Base-by-base conservation (phyloP, 92 coral and sea anemone species). In the Pocillopora meandrina region DNA sequence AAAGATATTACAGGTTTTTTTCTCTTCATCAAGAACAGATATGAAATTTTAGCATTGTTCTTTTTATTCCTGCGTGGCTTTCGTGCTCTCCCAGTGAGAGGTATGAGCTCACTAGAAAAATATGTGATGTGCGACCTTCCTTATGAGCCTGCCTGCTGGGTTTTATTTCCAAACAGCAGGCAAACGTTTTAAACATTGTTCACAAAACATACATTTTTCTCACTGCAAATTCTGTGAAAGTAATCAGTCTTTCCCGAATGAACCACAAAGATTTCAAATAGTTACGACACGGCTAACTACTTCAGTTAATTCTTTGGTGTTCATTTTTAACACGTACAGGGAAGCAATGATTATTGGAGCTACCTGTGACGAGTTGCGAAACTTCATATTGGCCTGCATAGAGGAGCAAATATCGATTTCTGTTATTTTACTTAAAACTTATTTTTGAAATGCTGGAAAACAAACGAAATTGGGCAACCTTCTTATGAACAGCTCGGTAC, bases 101-200 rank as follows among this genome's bases (percentile, higher is more conserved):
- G 74, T 55, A 36, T 70, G 74, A 70, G 15, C 74, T 5, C 5
- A 70, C 17, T 34, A 70, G 33, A 34, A 55, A 34, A 15, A 34
- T 33, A 34, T 10, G 74, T 14, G 42, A 14, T 19, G 8, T 70
- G 35, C 55, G 21, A 34, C 56, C 13, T 35, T 36, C 74, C 55
- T 70, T 70, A 70, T 49, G 20, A 1, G 74, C 55, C 56, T 70
- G 1, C 74, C 74, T 70, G 74, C 74, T 13, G 74, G 42, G 73
- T 49, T 31, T 70, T 70, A 42, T 16, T 70, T 1, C 56, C 21
- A 70, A 70, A 36, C 74, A 70, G 74, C 74, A 70, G 74, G 56
- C 8, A 69, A 35, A 17, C 20, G 31, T 70, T 2, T 34, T 35
- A 34, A 34, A 8, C 52, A 42, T 42, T 42, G 52, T 42, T 42